Conservation (phyloP, 2,113 vertebrate genomes). For the Lates calcarifer region DNA sequence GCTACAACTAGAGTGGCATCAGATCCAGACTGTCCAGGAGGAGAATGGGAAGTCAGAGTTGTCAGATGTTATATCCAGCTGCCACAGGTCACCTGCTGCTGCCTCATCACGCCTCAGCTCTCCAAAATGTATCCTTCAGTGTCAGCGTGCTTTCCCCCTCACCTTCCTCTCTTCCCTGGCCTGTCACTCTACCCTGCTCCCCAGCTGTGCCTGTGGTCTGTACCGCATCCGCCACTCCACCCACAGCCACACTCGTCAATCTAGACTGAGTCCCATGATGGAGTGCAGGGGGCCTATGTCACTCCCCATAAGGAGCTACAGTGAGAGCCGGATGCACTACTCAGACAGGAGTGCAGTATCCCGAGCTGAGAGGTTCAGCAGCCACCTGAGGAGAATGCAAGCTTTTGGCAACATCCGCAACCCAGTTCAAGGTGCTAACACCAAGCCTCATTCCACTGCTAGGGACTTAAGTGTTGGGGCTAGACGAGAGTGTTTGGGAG, state of each 20-base stretch:
- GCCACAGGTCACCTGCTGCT: slow-evolving; percentile 70
- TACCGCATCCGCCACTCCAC: slow-evolving; percentile 63
- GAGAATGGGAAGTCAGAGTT: slow-evolving; percentile 77
- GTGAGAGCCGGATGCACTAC: slow-evolving; percentile 76
- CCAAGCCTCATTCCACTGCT: slow-evolving; percentile 16
- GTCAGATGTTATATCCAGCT: slow-evolving; percentile 53
- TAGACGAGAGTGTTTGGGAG: neutral
- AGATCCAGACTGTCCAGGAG: slow-evolving; percentile 86
- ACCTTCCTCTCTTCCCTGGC: slow-evolving; percentile 79
- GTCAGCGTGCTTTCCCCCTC: slow-evolving; percentile 83
- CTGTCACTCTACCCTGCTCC: slow-evolving; percentile 61
- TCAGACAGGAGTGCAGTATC: slow-evolving; percentile 9
- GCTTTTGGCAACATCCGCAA: slow-evolving; percentile 82
- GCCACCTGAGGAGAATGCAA: slow-evolving; percentile 81
- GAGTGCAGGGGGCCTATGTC: slow-evolving; percentile 22
- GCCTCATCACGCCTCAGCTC: slow-evolving; percentile 79
- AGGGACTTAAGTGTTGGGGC: neutral
- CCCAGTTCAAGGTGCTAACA: slow-evolving; percentile 47
- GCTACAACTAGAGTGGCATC: slow-evolving; percentile 90
- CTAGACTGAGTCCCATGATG: slow-evolving; percentile 51
- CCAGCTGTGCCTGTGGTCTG: slow-evolving; percentile 62
- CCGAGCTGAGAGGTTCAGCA: slow-evolving; percentile 49
- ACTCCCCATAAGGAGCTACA: slow-evolving; percentile 78
- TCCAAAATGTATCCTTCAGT: slow-evolving; percentile 84
- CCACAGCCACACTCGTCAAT: slow-evolving; percentile 54